These are phyloP conservation scores for Pterostichus madidus DNA, from an alignment of 2,888 invertebrate genomes.

Conservation along the genomic window DNA sequence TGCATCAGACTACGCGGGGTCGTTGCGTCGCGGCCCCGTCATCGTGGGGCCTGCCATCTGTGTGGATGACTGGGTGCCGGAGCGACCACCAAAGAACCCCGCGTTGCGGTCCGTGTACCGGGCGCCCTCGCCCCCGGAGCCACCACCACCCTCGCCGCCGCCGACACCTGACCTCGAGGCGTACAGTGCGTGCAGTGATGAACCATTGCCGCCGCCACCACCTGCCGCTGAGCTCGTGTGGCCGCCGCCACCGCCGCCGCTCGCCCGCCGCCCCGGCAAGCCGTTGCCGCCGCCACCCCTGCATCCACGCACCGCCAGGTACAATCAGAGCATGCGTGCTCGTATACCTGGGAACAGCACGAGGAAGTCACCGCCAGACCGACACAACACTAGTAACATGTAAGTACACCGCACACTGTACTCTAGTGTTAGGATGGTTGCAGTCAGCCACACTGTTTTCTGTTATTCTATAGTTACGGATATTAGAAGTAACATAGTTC, in stretches of 20 bases:
- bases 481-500: no score
- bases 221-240: not conserved
- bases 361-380: slow-evolving; percentile 71
- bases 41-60: slow-evolving; percentile 83
- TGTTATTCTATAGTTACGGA: no score
- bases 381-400: slow-evolving; percentile 9
- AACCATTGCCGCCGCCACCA: slow-evolving; percentile 83
- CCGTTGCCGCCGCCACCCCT: slow-evolving; percentile 75
- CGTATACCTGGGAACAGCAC: slow-evolving; percentile 71
- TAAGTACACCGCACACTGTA: slow-evolving; percentile 5
- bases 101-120: slow-evolving; percentile 78
- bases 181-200: slow-evolving; percentile 78
- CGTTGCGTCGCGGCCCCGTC: slow-evolving; percentile 79
- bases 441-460: no score
- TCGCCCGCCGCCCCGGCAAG: slow-evolving; percentile 73
- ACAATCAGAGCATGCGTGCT: slow-evolving; percentile 76
- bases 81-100: slow-evolving; percentile 88
- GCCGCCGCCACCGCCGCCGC: slow-evolving; percentile 55
- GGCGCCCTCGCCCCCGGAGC: slow-evolving; percentile 73
- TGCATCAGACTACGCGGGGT: slow-evolving; percentile 84
- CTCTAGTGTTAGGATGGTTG: not conserved
- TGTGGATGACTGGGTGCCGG: slow-evolving; percentile 85
- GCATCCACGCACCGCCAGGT: slow-evolving; percentile 73
- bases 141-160: slow-evolving; percentile 83
- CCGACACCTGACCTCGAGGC: slow-evolving; percentile 81